phyloP scores from a whole-genome alignment of 2,797 vertebrate genomes.

The Crax fasciolata region DNA sequence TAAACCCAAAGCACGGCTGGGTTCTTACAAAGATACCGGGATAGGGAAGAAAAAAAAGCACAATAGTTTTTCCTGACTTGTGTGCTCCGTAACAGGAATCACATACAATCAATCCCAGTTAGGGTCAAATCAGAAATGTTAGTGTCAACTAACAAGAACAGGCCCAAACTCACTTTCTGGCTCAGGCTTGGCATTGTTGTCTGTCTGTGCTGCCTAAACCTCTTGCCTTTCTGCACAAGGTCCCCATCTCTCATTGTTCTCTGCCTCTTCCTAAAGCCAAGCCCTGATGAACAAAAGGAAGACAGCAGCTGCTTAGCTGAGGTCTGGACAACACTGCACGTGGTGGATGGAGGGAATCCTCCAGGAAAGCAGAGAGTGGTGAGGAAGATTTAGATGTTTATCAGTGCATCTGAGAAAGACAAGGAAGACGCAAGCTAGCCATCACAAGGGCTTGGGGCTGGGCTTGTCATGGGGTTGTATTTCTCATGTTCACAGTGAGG shows the following conservation, averaged over 20 bases:
- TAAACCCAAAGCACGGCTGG: not conserved
- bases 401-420: not conserved
- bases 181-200: not conserved
- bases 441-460: rapidly evolving
- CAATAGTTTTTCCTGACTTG: not conserved
- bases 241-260: not conserved
- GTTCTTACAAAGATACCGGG: not conserved
- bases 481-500: not conserved
- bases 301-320: not conserved
- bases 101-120: not conserved
- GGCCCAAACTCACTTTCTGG: not conserved
- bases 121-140: not conserved
- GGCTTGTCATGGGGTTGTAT: not conserved
- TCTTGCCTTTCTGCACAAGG: not conserved
- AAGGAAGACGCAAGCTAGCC: not conserved
- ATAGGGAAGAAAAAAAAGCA: not conserved
- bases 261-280: not conserved
- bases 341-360: not conserved
- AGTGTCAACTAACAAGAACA: not conserved
- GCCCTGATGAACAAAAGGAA: not conserved
- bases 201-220: not conserved
- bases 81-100: not conserved
- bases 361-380: not conserved
- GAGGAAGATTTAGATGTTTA: not conserved
- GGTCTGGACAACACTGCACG: not conserved